phyloP scores from a whole-genome alignment of 1,140 invertebrate genomes.

The Physella acuta region DNA sequence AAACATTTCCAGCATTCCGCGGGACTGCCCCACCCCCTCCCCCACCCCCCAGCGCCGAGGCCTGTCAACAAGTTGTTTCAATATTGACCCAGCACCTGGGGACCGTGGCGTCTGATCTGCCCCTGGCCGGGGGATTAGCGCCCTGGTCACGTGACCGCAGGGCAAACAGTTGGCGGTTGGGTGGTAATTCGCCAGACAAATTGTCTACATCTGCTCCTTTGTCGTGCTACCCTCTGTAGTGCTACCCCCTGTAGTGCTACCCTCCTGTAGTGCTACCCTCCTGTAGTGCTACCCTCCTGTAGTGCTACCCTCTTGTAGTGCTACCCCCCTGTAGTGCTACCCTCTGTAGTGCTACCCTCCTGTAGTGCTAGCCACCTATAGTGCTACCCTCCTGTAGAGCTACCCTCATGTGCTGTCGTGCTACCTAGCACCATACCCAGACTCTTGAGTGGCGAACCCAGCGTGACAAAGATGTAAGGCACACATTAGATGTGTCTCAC shows the following conservation, averaged over 20 bases:
- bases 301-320: background rate
- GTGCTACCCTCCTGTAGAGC: no score
- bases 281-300: background rate
- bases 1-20: no score
- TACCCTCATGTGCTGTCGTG: no score
- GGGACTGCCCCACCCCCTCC: no score
- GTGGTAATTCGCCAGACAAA: constrained; percentile 1
- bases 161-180: background rate
- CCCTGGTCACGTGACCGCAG: background rate
- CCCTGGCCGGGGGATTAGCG: background rate
- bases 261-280: background rate
- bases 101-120: background rate
- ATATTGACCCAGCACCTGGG: constrained; percentile 8
- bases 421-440: no score
- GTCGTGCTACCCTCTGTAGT: background rate
- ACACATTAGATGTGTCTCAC: no score
- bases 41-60: no score
- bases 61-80: background rate
- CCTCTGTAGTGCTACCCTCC: no score
- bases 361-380: no score
- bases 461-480: no score
- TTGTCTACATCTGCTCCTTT: background rate
- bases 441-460: no score
- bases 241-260: background rate
- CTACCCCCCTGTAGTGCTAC: no score